These are phyloP conservation scores for Sorex maritimensis DNA, from an alignment of 2,797 vertebrate genomes.

Conservation along the genomic window DNA sequence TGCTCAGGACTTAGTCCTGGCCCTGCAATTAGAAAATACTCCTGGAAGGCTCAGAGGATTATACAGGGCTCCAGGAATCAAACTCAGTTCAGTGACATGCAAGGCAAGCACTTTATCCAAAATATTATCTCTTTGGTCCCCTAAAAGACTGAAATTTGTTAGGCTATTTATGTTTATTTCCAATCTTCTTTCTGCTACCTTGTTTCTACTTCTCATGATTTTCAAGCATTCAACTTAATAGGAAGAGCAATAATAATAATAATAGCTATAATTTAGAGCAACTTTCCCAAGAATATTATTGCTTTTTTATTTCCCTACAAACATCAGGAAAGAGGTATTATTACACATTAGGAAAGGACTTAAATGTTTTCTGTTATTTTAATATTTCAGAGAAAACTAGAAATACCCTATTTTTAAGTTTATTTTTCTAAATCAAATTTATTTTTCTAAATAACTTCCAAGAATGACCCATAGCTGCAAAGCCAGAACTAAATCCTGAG, in stretches of 20 bases:
- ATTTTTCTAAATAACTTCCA: too few relatives aligned
- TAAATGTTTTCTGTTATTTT: background rate
- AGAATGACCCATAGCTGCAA: too few relatives aligned
- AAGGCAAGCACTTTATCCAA: too few relatives aligned
- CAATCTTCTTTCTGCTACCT: background rate
- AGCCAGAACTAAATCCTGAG: too few relatives aligned
- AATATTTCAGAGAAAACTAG: conserved; percentile 24
- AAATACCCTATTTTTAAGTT: conserved; percentile 22
- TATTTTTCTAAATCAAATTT: conserved; percentile 39
- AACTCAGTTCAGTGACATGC: too few relatives aligned
- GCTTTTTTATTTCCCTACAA: conserved; percentile 28
- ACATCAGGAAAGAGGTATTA: conserved; percentile 7
- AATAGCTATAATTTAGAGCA: background rate
- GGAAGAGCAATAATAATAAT: conserved; percentile 35
- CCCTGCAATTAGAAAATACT: too few relatives aligned
- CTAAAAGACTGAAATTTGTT: conserved; percentile 43
- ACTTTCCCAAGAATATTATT: conserved; percentile 7
- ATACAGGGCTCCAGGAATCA: too few relatives aligned
- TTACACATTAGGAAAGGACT: background rate
- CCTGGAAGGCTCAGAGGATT: too few relatives aligned
- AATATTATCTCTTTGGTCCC: too few relatives aligned
- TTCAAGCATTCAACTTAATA: background rate
- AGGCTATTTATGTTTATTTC: conserved; percentile 49
- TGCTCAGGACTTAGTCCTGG: too few relatives aligned
- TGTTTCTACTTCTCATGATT: conserved; percentile 6